A percentile compares a stretch with the other conserved stretches of the same genome.
These are phyloP conservation scores for Psococerastis gibbosa DNA, from an alignment of 2,888 invertebrate species.

Conservation along the genomic window DNA sequence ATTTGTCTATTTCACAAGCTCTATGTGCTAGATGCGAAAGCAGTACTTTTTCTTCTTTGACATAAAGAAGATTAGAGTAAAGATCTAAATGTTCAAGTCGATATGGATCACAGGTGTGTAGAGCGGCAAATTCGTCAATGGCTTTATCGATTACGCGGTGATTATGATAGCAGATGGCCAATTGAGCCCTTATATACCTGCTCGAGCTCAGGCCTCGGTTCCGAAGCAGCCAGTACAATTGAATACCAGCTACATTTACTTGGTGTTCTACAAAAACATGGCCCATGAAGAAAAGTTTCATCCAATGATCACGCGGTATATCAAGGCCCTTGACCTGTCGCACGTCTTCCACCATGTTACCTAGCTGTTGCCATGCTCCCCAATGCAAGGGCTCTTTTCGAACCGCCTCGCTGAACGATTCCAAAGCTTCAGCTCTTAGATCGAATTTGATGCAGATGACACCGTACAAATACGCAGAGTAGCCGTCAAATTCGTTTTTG, in stretches of 20 bases:
- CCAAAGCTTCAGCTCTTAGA: slow-evolving; percentile 54
- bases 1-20: slow-evolving; percentile 88
- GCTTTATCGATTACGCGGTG: slow-evolving; percentile 5
- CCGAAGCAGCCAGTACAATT: slow-evolving; percentile 57
- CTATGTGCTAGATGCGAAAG: slow-evolving; percentile 84
- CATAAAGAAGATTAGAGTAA: slow-evolving; percentile 88
- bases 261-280: slow-evolving; percentile 80
- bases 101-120: slow-evolving; percentile 55
- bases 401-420: slow-evolving; percentile 60
- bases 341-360: slow-evolving; percentile 46
- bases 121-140: slow-evolving; percentile 1
- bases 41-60: slow-evolving; percentile 81
- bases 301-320: slow-evolving; percentile 73
- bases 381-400: slow-evolving; percentile 69
- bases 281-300: slow-evolving; percentile 79
- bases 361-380: slow-evolving; percentile 89
- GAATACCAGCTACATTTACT: slow-evolving; percentile 73
- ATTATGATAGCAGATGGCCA: slow-evolving; percentile 84
- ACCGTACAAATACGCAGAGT: slow-evolving; percentile 73
- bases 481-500: slow-evolving; percentile 49
- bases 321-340: slow-evolving; percentile 25
- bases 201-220: slow-evolving; percentile 68
- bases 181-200: slow-evolving; percentile 77
- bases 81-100: slow-evolving; percentile 91
- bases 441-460: slow-evolving; percentile 77